Evolutionary conservation across 2,888 invertebrate species (phyloP).

Genomic region (Calliopum simillimum): DNA sequence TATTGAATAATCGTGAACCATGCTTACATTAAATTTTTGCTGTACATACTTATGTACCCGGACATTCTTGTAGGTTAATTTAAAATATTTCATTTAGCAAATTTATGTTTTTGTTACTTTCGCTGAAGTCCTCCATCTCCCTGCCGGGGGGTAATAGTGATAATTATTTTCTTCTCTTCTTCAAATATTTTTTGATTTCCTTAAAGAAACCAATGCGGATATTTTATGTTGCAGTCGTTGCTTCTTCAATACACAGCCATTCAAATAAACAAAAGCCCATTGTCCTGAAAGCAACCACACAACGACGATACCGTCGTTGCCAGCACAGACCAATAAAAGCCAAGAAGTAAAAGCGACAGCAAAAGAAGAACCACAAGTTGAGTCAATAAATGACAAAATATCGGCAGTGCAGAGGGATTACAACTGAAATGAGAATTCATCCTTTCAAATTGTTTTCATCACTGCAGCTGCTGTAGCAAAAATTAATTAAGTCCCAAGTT

Average conservation of each 20-base stretch:
- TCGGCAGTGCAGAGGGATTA: neutral
- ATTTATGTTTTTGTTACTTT: too few relatives aligned
- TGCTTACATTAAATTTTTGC: too few relatives aligned
- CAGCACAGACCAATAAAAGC: neutral
- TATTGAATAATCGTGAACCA: too few relatives aligned
- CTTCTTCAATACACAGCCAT: neutral
- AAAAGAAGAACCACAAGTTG: too few relatives aligned
- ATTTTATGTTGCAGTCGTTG: neutral
- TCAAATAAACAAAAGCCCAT: neutral
- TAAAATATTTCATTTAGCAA: too few relatives aligned
- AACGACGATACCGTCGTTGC: neutral
- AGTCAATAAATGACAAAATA: too few relatives aligned
- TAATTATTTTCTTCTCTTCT: too few relatives aligned
- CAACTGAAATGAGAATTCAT: neutral
- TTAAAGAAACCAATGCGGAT: neutral
- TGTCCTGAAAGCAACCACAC: neutral
- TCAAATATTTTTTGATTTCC: neutral
- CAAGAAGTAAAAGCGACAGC: too few relatives aligned
- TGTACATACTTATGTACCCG: too few relatives aligned
- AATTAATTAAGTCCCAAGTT: constrained; percentile 8
- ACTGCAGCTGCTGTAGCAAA: neutral
- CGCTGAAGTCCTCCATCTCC: too few relatives aligned
- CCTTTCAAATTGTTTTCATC: neutral
- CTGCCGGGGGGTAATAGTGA: too few relatives aligned
- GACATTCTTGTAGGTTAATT: too few relatives aligned